Conservation (phyloP, 2,113 vertebrate genomes). For the Phylloscopus whistleri region DNA sequence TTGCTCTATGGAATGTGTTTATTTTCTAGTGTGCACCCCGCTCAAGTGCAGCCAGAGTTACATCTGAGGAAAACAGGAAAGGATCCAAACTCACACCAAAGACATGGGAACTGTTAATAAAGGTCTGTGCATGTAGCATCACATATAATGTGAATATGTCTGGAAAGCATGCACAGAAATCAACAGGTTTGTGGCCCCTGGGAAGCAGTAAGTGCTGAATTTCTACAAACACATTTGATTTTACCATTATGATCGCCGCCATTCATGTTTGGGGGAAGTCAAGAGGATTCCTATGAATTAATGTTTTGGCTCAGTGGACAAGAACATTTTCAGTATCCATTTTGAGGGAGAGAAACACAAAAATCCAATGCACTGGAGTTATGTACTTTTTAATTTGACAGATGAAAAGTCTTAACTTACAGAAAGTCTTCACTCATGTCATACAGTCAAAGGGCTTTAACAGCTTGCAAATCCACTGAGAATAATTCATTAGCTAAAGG, state of each 20-base stretch:
- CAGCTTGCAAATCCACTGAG: constrained; percentile 14
- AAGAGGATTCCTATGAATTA: neutral
- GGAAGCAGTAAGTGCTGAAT: neutral
- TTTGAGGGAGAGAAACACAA: neutral
- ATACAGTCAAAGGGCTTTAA: neutral
- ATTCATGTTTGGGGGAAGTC: neutral
- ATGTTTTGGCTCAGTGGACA: neutral
- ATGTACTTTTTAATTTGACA: neutral
- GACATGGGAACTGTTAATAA: neutral
- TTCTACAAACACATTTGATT: neutral
- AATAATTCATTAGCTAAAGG: constrained; percentile 39
- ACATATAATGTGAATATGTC: neutral
- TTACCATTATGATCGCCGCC: neutral
- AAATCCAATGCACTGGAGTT: neutral
- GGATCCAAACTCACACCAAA: neutral
- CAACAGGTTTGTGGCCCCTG: neutral
- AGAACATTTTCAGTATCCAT: neutral
- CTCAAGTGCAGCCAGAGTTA: neutral
- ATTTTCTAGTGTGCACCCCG: neutral
- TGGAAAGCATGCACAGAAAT: neutral
- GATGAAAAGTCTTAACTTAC: neutral
- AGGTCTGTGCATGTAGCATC: neutral
- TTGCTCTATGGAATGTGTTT: neutral
- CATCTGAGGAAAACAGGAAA: neutral
- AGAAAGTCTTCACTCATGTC: neutral